Evolutionary conservation across 37 sponge, comb jelly and placozoan species (phyloP).

Genomic region (Mnemiopsis leidyi): DNA sequence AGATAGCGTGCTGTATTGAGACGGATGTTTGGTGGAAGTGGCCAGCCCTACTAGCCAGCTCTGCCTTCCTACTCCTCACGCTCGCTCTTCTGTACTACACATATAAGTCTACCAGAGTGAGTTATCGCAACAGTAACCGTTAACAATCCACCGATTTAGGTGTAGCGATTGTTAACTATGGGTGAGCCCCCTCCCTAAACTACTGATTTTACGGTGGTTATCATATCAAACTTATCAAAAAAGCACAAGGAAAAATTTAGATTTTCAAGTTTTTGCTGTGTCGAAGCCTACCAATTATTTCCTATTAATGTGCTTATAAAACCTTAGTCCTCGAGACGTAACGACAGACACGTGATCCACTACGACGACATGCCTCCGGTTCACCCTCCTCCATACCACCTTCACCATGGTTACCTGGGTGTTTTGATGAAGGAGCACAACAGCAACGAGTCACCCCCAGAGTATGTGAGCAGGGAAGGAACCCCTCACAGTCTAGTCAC

Average conservation of each 20-base stretch:
- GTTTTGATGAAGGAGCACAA: not conserved
- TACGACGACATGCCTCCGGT: not conserved
- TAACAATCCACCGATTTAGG: too few relatives aligned
- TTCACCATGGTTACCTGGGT: not conserved
- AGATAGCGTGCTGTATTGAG: not conserved
- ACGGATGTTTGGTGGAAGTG: slow-evolving; percentile 8
- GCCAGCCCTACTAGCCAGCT: not conserved
- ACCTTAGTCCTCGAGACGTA: not conserved
- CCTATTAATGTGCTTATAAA: not conserved
- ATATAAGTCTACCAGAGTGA: not conserved
- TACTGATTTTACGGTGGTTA: too few relatives aligned
- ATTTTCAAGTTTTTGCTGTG: not conserved
- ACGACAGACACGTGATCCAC: not conserved
- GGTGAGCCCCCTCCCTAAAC: too few relatives aligned
- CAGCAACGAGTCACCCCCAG: not conserved
- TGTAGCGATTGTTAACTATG: too few relatives aligned
- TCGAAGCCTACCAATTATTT: not conserved
- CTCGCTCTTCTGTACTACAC: not conserved
- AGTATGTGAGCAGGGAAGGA: not conserved
- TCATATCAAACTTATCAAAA: too few relatives aligned
- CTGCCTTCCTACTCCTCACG: not conserved
- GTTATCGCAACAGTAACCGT: too few relatives aligned
- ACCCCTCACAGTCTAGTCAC: not conserved
- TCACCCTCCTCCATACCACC: slow-evolving; percentile 9
- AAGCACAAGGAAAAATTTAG: too few relatives aligned